Conservation (phyloP, 2,888 invertebrate genomes). For the Dolomedes plantarius region DNA sequence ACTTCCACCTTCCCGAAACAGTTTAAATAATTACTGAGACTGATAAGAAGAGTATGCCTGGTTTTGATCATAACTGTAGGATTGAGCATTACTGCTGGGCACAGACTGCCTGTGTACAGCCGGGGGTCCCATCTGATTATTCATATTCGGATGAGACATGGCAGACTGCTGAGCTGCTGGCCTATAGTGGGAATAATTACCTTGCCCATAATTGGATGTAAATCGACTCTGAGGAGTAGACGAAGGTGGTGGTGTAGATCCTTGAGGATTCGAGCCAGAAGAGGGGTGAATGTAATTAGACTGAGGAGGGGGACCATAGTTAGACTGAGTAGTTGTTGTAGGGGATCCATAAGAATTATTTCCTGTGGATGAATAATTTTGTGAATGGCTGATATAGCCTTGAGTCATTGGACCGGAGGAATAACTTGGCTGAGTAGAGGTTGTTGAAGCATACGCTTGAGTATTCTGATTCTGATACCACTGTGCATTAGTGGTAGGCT, state of each 20-base stretch:
- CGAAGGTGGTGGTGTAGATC: slow-evolving; percentile 56
- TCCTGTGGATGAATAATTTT: slow-evolving; percentile 36
- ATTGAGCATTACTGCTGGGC: slow-evolving; percentile 33
- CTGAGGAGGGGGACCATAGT: slow-evolving; percentile 37
- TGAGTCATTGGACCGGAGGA: slow-evolving; percentile 41
- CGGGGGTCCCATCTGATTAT: slow-evolving; percentile 57
- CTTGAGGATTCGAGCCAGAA: slow-evolving; percentile 25
- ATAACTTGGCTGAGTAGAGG: slow-evolving; percentile 56
- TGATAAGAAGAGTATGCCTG: slow-evolving; percentile 66
- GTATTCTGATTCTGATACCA: slow-evolving; percentile 59
- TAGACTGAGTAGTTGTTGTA: slow-evolving; percentile 46
- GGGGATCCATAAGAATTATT: slow-evolving; percentile 55
- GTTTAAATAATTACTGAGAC: slow-evolving; percentile 42
- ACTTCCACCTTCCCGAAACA: too few relatives aligned
- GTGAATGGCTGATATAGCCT: slow-evolving; percentile 50
- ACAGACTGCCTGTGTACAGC: slow-evolving; percentile 40
- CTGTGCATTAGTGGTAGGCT: slow-evolving; percentile 45
- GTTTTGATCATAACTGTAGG: slow-evolving; percentile 66
- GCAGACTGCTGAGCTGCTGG: slow-evolving; percentile 36
- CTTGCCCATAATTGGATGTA: slow-evolving; percentile 59
- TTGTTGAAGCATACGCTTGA: slow-evolving; percentile 48
- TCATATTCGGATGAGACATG: slow-evolving; percentile 32
- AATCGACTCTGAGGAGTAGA: slow-evolving; percentile 52
- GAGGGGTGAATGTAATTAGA: slow-evolving; percentile 37
- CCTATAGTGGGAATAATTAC: slow-evolving; percentile 54